phyloP scores from a whole-genome alignment of 2,113 vertebrate species.

The Pluvialis apricaria region DNA sequence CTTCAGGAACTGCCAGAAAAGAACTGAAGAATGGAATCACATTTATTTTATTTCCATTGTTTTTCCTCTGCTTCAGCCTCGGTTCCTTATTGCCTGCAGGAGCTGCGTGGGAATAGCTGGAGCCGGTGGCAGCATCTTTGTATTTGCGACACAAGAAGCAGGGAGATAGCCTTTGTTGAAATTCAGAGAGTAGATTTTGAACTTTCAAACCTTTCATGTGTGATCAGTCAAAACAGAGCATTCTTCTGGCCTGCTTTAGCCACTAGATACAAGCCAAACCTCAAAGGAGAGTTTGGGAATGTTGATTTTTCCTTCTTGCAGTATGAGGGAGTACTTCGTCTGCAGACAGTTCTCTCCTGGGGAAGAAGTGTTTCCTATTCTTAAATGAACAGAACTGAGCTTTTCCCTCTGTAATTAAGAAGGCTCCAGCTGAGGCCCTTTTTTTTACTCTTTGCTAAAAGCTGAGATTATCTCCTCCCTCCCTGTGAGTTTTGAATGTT shows the following conservation, averaged over 20 bases:
- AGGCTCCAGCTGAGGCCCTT: neutral
- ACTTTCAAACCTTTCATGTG: neutral
- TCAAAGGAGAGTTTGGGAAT: neutral
- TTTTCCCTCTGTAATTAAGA: neutral
- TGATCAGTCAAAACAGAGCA: neutral
- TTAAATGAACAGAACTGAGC: neutral
- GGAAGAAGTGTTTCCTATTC: neutral
- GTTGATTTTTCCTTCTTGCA: neutral
- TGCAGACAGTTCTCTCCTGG: neutral
- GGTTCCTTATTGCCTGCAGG: neutral
- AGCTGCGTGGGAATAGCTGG: neutral
- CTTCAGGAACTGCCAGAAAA: constrained; percentile 6
- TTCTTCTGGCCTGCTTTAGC: neutral
- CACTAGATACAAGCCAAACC: neutral
- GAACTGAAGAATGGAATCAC: neutral
- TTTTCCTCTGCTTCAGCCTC: neutral
- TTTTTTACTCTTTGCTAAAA: neutral
- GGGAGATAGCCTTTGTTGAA: neutral
- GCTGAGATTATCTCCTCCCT: neutral
- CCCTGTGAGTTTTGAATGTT: neutral
- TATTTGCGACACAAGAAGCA: neutral
- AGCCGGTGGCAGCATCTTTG: neutral
- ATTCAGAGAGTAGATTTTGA: neutral
- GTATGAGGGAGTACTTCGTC: neutral
- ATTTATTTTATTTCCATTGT: neutral